Evolutionary conservation across 2,797 vertebrate genomes (phyloP), one percentile per base, ranked within the genome.

Genomic region (Periparus ater): DNA sequence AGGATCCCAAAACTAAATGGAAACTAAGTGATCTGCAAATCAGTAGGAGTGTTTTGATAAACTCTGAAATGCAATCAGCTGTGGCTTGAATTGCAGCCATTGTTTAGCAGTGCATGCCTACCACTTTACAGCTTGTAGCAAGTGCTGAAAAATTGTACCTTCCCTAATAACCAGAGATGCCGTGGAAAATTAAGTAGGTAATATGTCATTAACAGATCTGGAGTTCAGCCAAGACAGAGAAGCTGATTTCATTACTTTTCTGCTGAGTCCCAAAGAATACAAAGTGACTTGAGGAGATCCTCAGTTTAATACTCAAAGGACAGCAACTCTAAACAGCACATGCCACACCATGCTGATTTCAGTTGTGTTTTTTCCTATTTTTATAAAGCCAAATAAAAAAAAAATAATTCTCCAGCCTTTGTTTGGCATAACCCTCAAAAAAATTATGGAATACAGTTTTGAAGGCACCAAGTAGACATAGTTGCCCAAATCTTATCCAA

Each of bases 61-160:
- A 94, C 34, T 83, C 62, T 78, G 75, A 95, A 87, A 92, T 22
- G 29, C 72, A 87, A 32, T 53, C 50, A 88, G 45, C n/a, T 84
- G 36, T 57, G 42, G 34, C 63, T 68, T 81, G 63, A 91, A 83
- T 81, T 67, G 29, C 29, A 74, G 45, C 17, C 22, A 54, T 40
- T 79, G 36, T 50, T 91, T 76, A 63, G 54, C 26, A 42, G 26
- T 20, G 62, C 23, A 12, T 54, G 42, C n/a, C 44, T 60, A 61
- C 19, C 27, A 45, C 55, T 73, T 74, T 29, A 84, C 34, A 57
- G n/a, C 32, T 82, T 25, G 40, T 27, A 87, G 67, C 55, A 93
- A 72, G 48, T 16, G 21, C 32, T 84, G 61, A 90, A 87, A 88
- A 88, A 63, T 6, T 34, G 23, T 70, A 51, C 36, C 45, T 80